Base-by-base conservation (phyloP, 2,113 vertebrate species). In the Sterna hirundo region DNA sequence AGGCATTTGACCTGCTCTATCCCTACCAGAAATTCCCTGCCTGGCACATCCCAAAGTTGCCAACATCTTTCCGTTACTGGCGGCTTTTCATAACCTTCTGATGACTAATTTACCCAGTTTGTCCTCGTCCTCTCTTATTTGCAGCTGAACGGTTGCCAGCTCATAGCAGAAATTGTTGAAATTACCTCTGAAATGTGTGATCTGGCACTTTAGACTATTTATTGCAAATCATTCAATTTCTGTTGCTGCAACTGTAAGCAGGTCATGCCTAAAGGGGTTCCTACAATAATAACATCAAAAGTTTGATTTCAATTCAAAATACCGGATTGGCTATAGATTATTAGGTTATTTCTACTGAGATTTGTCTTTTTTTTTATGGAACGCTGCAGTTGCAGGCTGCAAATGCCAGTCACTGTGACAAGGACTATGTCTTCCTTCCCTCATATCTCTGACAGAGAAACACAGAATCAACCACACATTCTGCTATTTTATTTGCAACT, bases 341-440 rank as follows among this genome's bases (percentile, higher is more conserved):
- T 75, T 75, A 78, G n/a, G 65, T 55, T 87, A 85, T 90, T 91
- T 94, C 52, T 96, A 60, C 49, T 61, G 75, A 79, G 65, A 90
- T 79, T 52, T 88, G 20, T 22, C 8, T 22, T 49, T 49, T 36
- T 55, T 71, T 91, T 90, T 83, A 32, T 94, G 76, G 77, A 83
- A 58, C 18, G 15, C 15, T 36, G 47, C 25, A 58, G 25, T 13
- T 74, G 40, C 68, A 81, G 40, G 40, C 34, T 49, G 40, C 3
- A 29, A 76, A 72, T 44, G 18, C 17, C 11, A 3, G 42, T 72
- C 49, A 32, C 44, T 93, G 49, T 71, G 44, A 42, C 14, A 66
- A 57, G 54, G 72, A 74, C 40, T 81, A 5, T 44, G 26, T 46
- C 20, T 68, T 79, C 15, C 44, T 68, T 92, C 30, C 10, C 42